phyloP scores from a whole-genome alignment of 2,113 vertebrate species.

The Lota lota region DNA sequence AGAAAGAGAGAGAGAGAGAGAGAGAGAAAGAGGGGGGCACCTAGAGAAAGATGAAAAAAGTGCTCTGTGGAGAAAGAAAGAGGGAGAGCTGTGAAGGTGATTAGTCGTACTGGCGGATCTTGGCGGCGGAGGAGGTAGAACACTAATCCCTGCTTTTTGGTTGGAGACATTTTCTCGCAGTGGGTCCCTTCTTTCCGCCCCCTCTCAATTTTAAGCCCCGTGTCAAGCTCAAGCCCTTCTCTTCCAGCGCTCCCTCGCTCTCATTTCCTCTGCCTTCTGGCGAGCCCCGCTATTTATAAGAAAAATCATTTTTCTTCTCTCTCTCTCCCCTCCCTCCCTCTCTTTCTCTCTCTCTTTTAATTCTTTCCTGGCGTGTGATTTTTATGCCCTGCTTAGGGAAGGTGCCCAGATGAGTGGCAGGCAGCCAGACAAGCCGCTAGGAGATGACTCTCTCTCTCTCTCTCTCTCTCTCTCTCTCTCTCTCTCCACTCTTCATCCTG shows the following conservation, averaged over 20 bases:
- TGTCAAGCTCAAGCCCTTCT: slow-evolving; percentile 80
- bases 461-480: slow-evolving; percentile 6
- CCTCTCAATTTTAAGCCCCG: slow-evolving; percentile 83
- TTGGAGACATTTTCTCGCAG: slow-evolving; percentile 79
- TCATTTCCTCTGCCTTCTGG: slow-evolving; percentile 83
- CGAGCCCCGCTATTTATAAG: slow-evolving; percentile 82
- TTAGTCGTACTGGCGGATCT: slow-evolving; percentile 78
- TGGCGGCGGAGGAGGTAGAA: slow-evolving; percentile 77
- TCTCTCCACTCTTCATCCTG: slow-evolving; percentile 3
- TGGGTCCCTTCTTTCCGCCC: slow-evolving; percentile 77
- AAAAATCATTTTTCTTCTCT: slow-evolving; percentile 75
- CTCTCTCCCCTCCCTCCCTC: slow-evolving; percentile 15
- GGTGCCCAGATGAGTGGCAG: slow-evolving; percentile 80
- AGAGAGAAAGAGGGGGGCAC: slow-evolving; percentile 1
- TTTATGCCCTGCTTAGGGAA: slow-evolving; percentile 80
- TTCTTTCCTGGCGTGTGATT: slow-evolving; percentile 78
- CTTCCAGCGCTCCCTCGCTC: slow-evolving; percentile 74
- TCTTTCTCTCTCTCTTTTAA: slow-evolving; percentile 60
- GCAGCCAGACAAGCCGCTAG: slow-evolving; percentile 51
- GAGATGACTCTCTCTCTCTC: slow-evolving; percentile 45
- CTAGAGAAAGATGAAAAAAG: slow-evolving; percentile 32
- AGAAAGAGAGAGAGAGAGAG: slow-evolving; percentile 48
- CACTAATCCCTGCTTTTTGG: slow-evolving; percentile 83
- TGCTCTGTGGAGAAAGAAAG: slow-evolving; percentile 47
- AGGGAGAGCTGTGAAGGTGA: slow-evolving; percentile 69